A percentile compares a stretch with the other conserved stretches of the same genome.
Evolutionary conservation across 2,888 invertebrate species (phyloP).

Genomic region (Tolmerus cingulatus): DNA sequence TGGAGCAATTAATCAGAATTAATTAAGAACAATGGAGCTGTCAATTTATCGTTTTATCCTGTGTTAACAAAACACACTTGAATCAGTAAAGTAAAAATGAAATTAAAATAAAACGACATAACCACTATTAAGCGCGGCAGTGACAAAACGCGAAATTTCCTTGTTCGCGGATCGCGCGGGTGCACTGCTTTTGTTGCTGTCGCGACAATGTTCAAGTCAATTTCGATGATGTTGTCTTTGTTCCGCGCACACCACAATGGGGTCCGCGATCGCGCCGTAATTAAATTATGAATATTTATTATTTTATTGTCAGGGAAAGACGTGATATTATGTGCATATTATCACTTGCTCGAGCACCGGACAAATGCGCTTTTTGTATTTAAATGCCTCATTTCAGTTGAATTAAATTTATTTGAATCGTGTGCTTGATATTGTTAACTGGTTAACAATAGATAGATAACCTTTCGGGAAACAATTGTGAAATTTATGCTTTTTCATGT

Average conservation of each 20-base stretch:
- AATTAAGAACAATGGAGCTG: conserved; percentile 35
- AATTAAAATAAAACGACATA: not conserved
- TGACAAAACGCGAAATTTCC: not conserved
- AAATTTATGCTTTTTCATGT: conserved; percentile 5
- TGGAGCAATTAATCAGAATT: conserved; percentile 36
- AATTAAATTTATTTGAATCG: conserved; percentile 37
- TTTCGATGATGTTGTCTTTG: not conserved
- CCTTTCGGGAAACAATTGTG: conserved; percentile 13
- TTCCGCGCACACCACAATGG: not conserved
- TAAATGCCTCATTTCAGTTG: conserved; percentile 28
- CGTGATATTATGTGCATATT: conserved; percentile 35
- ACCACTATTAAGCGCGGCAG: not conserved
- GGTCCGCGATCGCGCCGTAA: not conserved
- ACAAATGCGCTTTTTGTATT: conserved; percentile 12
- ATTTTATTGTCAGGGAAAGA: conserved; percentile 28
- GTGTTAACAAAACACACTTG: conserved; percentile 14
- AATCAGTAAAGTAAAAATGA: not conserved
- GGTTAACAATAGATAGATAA: conserved; percentile 24
- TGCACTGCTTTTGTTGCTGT: not conserved
- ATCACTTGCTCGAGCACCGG: not conserved
- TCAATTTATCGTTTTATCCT: conserved; percentile 27
- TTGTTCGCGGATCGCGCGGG: not conserved
- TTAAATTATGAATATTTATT: conserved; percentile 40
- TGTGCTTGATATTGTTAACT: conserved; percentile 17
- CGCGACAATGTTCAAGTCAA: not conserved